Evolutionary conservation across 1,140 invertebrate genomes (phyloP).

Genomic region (Anoplolepis gracilipes): DNA sequence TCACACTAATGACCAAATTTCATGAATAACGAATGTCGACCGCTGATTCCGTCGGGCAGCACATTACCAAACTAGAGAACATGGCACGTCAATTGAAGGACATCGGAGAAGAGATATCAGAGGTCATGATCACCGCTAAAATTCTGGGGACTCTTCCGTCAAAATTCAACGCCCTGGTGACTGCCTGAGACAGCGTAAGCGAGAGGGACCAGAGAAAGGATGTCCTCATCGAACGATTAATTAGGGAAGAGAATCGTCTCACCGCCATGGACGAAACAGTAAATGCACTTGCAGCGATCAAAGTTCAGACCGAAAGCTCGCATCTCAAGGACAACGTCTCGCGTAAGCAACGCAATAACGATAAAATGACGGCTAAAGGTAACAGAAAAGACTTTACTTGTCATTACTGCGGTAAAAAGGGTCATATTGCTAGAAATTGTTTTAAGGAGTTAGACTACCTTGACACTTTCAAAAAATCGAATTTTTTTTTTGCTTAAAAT

Average conservation of each 20-base stretch:
- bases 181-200: not conserved
- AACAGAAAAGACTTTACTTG: not conserved
- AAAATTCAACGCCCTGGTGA: not conserved
- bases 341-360: not conserved
- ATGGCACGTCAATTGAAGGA: not conserved
- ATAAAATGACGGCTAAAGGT: not conserved
- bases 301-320: not conserved
- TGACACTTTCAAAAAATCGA: no score
- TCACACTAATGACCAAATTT: not conserved
- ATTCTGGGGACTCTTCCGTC: not conserved
- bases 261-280: not conserved
- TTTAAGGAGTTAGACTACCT: no score
- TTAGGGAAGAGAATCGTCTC: not conserved
- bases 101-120: not conserved
- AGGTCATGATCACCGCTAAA: not conserved
- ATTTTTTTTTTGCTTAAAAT: no score
- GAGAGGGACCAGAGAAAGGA: not conserved
- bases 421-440: not conserved
- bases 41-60: not conserved
- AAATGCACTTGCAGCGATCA: not conserved
- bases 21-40: not conserved
- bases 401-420: not conserved
- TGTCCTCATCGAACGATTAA: not conserved
- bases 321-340: not conserved
- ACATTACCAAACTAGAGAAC: not conserved